phyloP scores from a whole-genome alignment of 2,113 vertebrate genomes.

The Ginglymostoma cirratum region DNA sequence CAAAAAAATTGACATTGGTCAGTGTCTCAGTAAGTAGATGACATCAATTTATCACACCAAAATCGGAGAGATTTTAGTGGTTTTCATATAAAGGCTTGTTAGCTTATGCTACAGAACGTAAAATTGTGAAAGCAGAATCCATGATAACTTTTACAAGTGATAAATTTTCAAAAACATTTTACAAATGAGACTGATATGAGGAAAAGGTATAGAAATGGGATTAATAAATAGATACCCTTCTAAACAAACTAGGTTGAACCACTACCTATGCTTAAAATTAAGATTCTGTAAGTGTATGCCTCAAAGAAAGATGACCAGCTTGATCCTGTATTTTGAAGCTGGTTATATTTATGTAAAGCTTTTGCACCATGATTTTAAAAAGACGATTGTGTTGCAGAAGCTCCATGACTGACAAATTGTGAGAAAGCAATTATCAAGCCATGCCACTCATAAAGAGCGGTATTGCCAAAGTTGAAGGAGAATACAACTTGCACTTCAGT shows the following conservation, averaged over 20 bases:
- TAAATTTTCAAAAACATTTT: background rate
- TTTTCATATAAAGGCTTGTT: background rate
- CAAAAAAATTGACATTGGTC: background rate
- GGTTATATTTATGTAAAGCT: background rate
- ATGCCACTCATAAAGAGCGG: background rate
- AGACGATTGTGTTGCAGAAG: background rate
- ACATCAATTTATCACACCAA: background rate
- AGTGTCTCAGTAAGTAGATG: background rate
- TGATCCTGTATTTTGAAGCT: background rate
- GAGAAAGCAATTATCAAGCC: background rate
- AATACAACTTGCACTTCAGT: background rate
- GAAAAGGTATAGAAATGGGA: background rate
- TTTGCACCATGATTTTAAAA: background rate
- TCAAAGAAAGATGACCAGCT: background rate
- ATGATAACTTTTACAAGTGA: background rate
- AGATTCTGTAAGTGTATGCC: background rate
- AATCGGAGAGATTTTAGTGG: background rate
- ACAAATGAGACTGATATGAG: background rate
- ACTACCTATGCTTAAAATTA: background rate
- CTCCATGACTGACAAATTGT: background rate
- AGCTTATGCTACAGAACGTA: background rate
- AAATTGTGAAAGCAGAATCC: background rate
- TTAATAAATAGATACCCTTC: background rate
- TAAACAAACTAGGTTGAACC: background rate
- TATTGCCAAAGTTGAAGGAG: background rate